Conservation (phyloP, 2,113 vertebrate genomes). For the Tupaia tana region DNA sequence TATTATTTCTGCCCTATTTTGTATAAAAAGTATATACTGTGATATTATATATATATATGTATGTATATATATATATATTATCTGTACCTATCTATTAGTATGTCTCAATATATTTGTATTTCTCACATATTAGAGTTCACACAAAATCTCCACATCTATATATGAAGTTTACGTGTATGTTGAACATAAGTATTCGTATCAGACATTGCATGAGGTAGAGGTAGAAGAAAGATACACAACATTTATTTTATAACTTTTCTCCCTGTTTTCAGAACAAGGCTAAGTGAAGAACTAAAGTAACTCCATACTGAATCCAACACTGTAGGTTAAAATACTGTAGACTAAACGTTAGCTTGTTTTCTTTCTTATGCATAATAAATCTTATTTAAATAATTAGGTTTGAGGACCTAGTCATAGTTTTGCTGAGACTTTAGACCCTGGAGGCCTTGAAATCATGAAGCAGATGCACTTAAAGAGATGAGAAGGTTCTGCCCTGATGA, state of each 20-base stretch:
- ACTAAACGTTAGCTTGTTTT: too few relatives aligned
- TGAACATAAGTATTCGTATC: background rate
- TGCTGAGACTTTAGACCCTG: too few relatives aligned
- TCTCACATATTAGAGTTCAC: background rate
- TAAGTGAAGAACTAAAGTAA: too few relatives aligned
- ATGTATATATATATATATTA: background rate
- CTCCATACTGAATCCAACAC: too few relatives aligned
- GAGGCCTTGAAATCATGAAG: too few relatives aligned
- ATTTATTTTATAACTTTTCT: background rate
- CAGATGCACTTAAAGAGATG: too few relatives aligned
- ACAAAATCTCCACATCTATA: background rate
- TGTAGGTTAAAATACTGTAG: too few relatives aligned
- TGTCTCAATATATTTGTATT: background rate
- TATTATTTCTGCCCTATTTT: background rate
- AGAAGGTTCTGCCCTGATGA: too few relatives aligned
- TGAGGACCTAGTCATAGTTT: too few relatives aligned
- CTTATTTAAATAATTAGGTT: too few relatives aligned
- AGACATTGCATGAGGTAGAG: background rate
- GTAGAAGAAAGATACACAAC: background rate
- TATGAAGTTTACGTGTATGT: background rate
- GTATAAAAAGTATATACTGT: background rate
- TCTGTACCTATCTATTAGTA: background rate
- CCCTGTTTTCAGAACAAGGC: background rate
- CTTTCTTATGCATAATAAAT: too few relatives aligned
- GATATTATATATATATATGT: background rate